Conservation (phyloP, 1,140 invertebrate genomes). For the Drosophila paulistorum region DNA sequence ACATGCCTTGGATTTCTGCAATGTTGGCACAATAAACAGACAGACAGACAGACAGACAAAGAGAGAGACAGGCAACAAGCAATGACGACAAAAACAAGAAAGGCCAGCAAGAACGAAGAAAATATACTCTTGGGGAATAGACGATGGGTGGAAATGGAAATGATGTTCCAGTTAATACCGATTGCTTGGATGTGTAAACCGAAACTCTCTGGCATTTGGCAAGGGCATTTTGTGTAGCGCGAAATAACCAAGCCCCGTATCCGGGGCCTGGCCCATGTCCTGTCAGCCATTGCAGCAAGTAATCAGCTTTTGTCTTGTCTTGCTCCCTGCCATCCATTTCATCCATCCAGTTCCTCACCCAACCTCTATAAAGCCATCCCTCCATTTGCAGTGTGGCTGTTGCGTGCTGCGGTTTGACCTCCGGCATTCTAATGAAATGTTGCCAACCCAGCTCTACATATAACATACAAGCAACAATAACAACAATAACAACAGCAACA, state of each 20-base stretch:
- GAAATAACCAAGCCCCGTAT: slow-evolving; percentile 10
- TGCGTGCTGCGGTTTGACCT: slow-evolving; percentile 69
- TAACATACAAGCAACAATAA: slow-evolving; percentile 28
- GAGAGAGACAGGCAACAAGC: slow-evolving; percentile 22
- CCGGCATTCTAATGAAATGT: slow-evolving; percentile 73
- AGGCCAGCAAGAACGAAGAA: slow-evolving; percentile 8
- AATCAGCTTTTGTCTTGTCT: slow-evolving; percentile 73
- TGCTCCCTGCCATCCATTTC: neutral
- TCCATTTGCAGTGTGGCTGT: slow-evolving; percentile 13
- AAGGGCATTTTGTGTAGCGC: slow-evolving; percentile 32
- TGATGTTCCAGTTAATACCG: slow-evolving; percentile 4
- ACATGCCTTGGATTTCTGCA: slow-evolving; percentile 67
- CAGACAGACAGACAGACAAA: neutral
- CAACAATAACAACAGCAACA: slow-evolving; percentile 16
- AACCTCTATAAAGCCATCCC: neutral
- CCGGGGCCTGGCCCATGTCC: slow-evolving; percentile 55
- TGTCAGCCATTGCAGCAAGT: slow-evolving; percentile 68
- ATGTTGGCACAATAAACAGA: slow-evolving; percentile 70
- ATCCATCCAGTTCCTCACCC: neutral
- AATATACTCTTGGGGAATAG: slow-evolving; percentile 13
- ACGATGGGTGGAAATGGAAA: neutral
- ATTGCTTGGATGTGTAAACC: neutral
- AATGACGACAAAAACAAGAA: slow-evolving; percentile 58
- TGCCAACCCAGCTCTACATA: slow-evolving; percentile 40
- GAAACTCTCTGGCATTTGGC: slow-evolving; percentile 6